Base-by-base conservation (phyloP, 2,888 invertebrate genomes). In the Acleris laterana region DNA sequence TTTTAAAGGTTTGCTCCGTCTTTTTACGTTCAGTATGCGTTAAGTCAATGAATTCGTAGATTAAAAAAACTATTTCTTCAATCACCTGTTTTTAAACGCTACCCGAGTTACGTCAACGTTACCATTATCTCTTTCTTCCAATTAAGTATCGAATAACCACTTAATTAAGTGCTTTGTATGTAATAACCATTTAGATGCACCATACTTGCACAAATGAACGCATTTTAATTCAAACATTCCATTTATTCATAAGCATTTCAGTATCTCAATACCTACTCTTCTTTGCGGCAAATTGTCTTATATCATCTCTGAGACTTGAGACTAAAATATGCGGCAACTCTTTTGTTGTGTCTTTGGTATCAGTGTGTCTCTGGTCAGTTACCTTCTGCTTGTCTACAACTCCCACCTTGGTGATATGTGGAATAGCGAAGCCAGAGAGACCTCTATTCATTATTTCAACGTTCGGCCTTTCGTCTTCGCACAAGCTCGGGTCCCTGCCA, bases 401-500 rank as follows among this genome's bases (percentile, higher is more conserved):
- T 11, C 7, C 32, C 11, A 71, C 60, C 49, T 70, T 74, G 1
- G 70, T 56, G 22, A 49, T 83, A 13, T 75, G 70, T 1, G 92
- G 92, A 69, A 93, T 85, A 46, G 87, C 83, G 66, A 93, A 90
- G 5, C 92, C 92, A 20, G 90, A 82, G 0, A 91, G 80, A 1
- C 92, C 92, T 71, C 91, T 81, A 62, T 88, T 93, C 22, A 74
- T 82, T 59, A 92, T 87, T 78, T 93, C 92, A 5, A 93, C 90
- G 58, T 82, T 88, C 0, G 85, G 80, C 4, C 72, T 70, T 13
- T 87, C 83, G 57, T 88, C 88, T 20, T 75, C 67, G 4, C 38
- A 38, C 13, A 38, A 38, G 38, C 13, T 38, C 13, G 13, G 1
- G 6, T 42, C 22, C 1, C 74, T 78, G 46, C 70, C 78, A 19